These are phyloP conservation scores for Acanthochromis polyacanthus DNA, from an alignment of 2,113 vertebrate genomes.

Conservation along the genomic window DNA sequence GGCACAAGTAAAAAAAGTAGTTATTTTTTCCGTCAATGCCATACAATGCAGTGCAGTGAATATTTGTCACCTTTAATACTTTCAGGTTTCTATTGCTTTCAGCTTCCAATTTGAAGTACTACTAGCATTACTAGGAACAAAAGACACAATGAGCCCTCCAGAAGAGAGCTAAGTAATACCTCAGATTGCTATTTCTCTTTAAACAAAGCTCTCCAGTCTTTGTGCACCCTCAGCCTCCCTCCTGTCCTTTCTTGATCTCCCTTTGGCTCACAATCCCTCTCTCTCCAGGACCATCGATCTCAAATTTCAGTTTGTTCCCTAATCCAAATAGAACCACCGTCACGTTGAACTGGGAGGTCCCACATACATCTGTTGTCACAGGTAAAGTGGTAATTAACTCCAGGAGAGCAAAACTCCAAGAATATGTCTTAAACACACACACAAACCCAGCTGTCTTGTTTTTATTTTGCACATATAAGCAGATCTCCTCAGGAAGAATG, in stretches of 20 bases:
- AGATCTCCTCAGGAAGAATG: background rate
- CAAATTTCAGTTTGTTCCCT: constrained; percentile 69
- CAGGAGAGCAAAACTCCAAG: background rate
- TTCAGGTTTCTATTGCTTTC: constrained; percentile 20
- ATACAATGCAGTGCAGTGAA: background rate
- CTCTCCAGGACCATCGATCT: constrained; percentile 77
- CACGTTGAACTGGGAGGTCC: constrained; percentile 80
- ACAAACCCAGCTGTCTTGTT: constrained; percentile 19
- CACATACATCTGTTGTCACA: constrained; percentile 76
- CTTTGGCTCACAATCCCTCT: constrained; percentile 27
- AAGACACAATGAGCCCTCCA: constrained; percentile 60
- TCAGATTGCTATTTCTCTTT: constrained; percentile 37
- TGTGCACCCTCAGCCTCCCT: background rate
- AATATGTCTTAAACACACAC: background rate
- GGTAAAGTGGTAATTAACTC: constrained; percentile 55
- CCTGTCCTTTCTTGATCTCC: background rate
- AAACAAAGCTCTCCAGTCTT: constrained; percentile 73
- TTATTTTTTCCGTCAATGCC: background rate
- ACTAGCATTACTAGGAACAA: constrained; percentile 15
- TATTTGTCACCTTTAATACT: constrained; percentile 1
- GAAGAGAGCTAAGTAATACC: constrained; percentile 49
- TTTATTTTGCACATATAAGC: constrained; percentile 40
- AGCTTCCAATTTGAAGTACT: constrained; percentile 6
- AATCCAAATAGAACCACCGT: constrained; percentile 69
- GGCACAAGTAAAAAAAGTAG: background rate